Base-by-base conservation (phyloP, 2,888 invertebrate species). In the Dysmachus trigonus region DNA sequence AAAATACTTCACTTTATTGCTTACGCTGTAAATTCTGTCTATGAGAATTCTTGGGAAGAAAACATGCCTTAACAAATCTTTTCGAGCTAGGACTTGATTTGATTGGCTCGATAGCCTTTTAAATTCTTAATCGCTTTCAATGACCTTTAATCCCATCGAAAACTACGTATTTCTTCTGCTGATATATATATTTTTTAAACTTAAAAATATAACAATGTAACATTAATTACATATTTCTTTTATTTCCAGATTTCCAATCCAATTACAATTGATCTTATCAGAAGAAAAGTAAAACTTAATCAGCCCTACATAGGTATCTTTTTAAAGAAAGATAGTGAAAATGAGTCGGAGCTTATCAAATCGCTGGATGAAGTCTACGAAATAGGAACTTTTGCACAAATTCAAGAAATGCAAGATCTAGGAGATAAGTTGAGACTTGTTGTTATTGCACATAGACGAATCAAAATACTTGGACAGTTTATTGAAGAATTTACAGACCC, bases 301-400 rank as follows among this genome's bases (percentile, higher is more conserved):
- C 98, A 98, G 91, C 99, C 99, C 0, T 99, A 99, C 90, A 96
- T 98, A 79, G 99, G 99, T 4, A 96, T 99, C 81, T 99, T 99
- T 91, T 93, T 99, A 89, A 98, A 98, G 90, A 97, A 96, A 91
- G 95, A 96, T 90, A 97, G 97, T 90, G 97, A 96, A 88, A 97
- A 97, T 90, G 97, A 98, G 88, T 93, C 95, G 0, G 99, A 99
- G 90, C 93, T 98, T 22, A 96, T 99, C 0, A 93, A 95, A 13
- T 96, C 94, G 85, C 90, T 99, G 33, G 95, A 96, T 87, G 99
- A 99, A 88, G 94, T 99, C 53, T 97, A 98, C 91, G 93, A 94
- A 83, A 94, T 98, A 33, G 99, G 99, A 8, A 97, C 98, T 1
- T 99, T 99, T 92, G 99, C 98, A 8, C 98, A 99, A 93, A 99